Conservation (phyloP, 2,113 vertebrate species). For the Syngnathoides biaculeatus region DNA sequence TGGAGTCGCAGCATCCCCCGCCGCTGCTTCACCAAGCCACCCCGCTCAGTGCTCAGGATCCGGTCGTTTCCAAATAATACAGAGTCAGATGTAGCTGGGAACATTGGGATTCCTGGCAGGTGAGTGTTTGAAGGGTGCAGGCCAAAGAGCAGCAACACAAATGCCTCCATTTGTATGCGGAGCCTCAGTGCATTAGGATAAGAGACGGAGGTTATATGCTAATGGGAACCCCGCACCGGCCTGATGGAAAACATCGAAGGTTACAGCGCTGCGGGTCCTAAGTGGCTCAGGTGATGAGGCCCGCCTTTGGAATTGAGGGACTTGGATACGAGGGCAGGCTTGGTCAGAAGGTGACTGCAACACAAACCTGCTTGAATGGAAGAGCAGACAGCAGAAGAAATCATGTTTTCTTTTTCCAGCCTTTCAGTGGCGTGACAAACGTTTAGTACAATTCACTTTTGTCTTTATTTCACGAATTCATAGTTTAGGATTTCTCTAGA, state of each 20-base stretch:
- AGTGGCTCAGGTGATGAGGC: slow-evolving; percentile 72
- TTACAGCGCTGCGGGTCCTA: slow-evolving; percentile 51
- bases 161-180: slow-evolving; percentile 79
- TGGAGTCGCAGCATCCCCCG: slow-evolving; percentile 29
- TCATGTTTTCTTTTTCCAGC: slow-evolving; percentile 14
- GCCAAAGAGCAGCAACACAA: slow-evolving; percentile 66
- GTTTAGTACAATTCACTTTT: neutral
- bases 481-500: neutral
- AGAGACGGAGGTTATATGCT: slow-evolving; percentile 75
- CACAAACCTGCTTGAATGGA: slow-evolving; percentile 47
- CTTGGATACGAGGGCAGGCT: slow-evolving; percentile 54
- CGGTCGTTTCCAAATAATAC: slow-evolving; percentile 58
- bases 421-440: neutral
- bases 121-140: slow-evolving; percentile 63
- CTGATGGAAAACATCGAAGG: slow-evolving; percentile 52
- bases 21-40: slow-evolving; percentile 18
- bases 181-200: slow-evolving; percentile 66
- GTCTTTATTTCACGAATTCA: neutral
- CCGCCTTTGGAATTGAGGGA: slow-evolving; percentile 75
- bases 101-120: slow-evolving; percentile 73
- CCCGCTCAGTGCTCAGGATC: slow-evolving; percentile 14
- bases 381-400: slow-evolving; percentile 33
- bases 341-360: slow-evolving; percentile 62
- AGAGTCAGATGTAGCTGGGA: slow-evolving; percentile 43
- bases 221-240: slow-evolving; percentile 66